These are phyloP conservation scores for Hycleus cichorii DNA, from an alignment of 1,140 invertebrate species.

Conservation along the genomic window DNA sequence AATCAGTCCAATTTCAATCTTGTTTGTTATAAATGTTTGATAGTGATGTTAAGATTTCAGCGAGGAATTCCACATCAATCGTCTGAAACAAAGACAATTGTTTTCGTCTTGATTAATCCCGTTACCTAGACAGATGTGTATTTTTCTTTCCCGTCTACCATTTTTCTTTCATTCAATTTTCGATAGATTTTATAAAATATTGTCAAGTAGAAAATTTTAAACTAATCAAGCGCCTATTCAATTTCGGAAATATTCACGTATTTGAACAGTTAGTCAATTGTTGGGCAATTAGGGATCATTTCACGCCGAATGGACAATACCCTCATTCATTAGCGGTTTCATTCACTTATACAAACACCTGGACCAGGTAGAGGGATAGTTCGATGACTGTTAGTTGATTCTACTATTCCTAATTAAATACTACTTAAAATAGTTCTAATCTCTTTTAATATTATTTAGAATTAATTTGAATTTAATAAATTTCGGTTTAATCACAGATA, in stretches of 20 bases:
- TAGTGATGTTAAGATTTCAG: too few species aligned
- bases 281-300: slow-evolving; percentile 39
- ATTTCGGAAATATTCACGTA: slow-evolving; percentile 27
- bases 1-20: too few species aligned
- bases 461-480: background rate
- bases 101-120: too few species aligned
- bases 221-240: slow-evolving; percentile 33
- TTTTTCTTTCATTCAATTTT: too few species aligned
- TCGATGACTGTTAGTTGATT: background rate
- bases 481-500: background rate
- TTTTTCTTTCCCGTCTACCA: too few species aligned
- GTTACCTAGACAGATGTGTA: too few species aligned
- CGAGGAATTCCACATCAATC: too few species aligned
- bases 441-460: background rate
- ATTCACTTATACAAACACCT: slow-evolving; percentile 19
- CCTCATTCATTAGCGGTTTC: slow-evolving; percentile 34
- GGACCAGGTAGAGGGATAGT: background rate
- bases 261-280: slow-evolving; percentile 29
- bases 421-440: background rate
- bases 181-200: too few species aligned
- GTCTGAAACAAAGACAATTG: too few species aligned
- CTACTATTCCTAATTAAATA: background rate
- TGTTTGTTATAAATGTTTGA: too few species aligned
- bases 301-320: slow-evolving; percentile 34
- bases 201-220: background rate